These are phyloP conservation scores for Enteromius viviparus DNA, from an alignment of 2,797 vertebrate genomes.

Conservation along the genomic window DNA sequence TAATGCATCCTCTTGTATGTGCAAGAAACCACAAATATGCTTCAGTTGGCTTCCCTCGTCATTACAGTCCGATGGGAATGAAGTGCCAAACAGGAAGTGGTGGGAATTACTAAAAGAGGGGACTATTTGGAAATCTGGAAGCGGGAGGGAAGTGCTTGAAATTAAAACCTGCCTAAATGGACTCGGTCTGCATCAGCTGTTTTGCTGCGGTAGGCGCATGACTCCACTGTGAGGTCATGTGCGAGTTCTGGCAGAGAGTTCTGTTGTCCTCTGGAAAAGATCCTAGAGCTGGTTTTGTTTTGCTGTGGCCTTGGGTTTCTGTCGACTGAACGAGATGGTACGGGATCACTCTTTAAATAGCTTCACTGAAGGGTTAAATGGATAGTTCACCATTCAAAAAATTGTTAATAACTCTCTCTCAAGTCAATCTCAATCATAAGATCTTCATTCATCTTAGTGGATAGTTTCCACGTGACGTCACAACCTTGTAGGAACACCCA, in stretches of 20 bases:
- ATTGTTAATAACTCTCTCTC: background rate
- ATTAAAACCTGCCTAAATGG: constrained; percentile 35
- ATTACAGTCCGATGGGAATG: constrained; percentile 21
- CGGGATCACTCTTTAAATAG: background rate
- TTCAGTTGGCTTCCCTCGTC: constrained; percentile 1
- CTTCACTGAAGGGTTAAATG: background rate
- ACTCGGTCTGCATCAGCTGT: constrained; percentile 46
- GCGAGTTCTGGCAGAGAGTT: constrained; percentile 5
- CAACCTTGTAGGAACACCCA: too few relatives aligned
- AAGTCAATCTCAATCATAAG: background rate
- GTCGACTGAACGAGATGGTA: background rate
- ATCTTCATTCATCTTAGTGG: background rate
- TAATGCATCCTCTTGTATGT: constrained; percentile 32
- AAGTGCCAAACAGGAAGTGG: constrained; percentile 40
- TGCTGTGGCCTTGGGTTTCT: background rate
- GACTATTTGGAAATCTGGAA: constrained; percentile 48
- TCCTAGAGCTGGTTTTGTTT: constrained; percentile 16
- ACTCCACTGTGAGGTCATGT: constrained; percentile 25
- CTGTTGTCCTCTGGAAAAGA: background rate
- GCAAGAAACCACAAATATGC: constrained; percentile 15
- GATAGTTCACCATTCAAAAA: background rate
- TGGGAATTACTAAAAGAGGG: constrained; percentile 46
- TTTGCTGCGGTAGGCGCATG: constrained; percentile 26
- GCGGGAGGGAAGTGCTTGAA: constrained; percentile 30
- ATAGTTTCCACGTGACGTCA: too few relatives aligned